A percentile compares a stretch with the other conserved stretches of the same genome.
These are phyloP conservation scores for Drosophila mauritiana DNA, from an alignment of 1,140 invertebrate genomes.

Conservation along the genomic window DNA sequence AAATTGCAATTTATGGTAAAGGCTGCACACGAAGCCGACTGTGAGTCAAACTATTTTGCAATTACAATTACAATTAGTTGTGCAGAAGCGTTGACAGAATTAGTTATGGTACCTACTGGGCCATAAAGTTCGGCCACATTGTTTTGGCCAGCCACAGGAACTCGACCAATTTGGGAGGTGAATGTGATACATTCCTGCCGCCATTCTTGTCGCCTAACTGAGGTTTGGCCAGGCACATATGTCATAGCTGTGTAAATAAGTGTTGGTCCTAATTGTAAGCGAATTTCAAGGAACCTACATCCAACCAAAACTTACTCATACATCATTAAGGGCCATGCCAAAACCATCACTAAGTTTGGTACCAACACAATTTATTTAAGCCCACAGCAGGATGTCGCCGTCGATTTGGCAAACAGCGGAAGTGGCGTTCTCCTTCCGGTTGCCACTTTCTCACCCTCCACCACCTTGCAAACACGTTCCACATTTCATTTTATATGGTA, in stretches of 20 bases:
- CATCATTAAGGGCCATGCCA: conserved; percentile 66
- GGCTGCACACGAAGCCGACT: conserved; percentile 19
- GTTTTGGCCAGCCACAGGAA: conserved; percentile 7
- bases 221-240: background rate
- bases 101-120: conserved; percentile 29
- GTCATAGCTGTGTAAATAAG: background rate
- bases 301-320: background rate
- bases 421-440: conserved; percentile 22
- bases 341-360: conserved; percentile 27
- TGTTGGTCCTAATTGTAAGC: conserved; percentile 43
- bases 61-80: conserved; percentile 65
- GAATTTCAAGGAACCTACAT: conserved; percentile 4
- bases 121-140: conserved; percentile 17
- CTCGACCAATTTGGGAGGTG: conserved; percentile 4
- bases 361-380: conserved; percentile 69
- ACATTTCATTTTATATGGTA: background rate
- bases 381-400: conserved; percentile 60
- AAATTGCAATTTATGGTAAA: conserved; percentile 71
- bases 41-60: conserved; percentile 52
- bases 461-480: background rate
- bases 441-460: background rate
- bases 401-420: conserved; percentile 67
- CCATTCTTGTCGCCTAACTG: background rate
- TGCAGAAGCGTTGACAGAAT: conserved; percentile 30
- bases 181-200: conserved; percentile 12